A percentile compares a stretch with the other conserved stretches of the same genome.
phyloP scores from a whole-genome alignment of 2,888 invertebrate genomes.

The Oeneis ivallda region DNA sequence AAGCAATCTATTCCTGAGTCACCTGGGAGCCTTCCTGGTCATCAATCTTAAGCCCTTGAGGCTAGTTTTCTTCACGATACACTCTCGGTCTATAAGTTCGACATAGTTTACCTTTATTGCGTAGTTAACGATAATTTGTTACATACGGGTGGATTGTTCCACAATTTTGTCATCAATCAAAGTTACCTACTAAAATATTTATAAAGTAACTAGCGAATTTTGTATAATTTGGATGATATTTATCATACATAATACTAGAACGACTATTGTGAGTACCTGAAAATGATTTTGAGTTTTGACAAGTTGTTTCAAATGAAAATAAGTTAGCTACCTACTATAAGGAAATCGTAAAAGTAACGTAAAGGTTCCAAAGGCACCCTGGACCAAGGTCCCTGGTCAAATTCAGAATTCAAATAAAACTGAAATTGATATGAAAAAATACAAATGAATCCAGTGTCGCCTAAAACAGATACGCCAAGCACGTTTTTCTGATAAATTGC shows the following conservation, averaged over 20 bases:
- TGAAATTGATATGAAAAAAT: constrained; percentile 73
- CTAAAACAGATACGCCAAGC: constrained; percentile 67
- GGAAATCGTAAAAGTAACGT: too few relatives aligned
- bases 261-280: too few relatives aligned
- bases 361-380: too few relatives aligned
- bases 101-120: constrained; percentile 40
- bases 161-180: neutral
- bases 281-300: too few relatives aligned
- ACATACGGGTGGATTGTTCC: constrained; percentile 24
- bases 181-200: neutral
- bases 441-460: constrained; percentile 76
- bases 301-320: too few relatives aligned
- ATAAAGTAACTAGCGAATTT: constrained; percentile 26
- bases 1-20: constrained; percentile 50
- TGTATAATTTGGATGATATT: too few relatives aligned
- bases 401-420: too few relatives aligned
- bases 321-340: too few relatives aligned
- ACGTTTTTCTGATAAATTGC: constrained; percentile 78
- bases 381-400: too few relatives aligned
- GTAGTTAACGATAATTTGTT: constrained; percentile 20
- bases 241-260: too few relatives aligned
- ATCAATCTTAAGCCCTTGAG: constrained; percentile 68
- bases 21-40: constrained; percentile 65
- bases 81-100: constrained; percentile 50
- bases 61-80: constrained; percentile 62